Evolutionary conservation across 2,888 invertebrate genomes (phyloP).

Genomic region (Napeogenes sylphis): DNA sequence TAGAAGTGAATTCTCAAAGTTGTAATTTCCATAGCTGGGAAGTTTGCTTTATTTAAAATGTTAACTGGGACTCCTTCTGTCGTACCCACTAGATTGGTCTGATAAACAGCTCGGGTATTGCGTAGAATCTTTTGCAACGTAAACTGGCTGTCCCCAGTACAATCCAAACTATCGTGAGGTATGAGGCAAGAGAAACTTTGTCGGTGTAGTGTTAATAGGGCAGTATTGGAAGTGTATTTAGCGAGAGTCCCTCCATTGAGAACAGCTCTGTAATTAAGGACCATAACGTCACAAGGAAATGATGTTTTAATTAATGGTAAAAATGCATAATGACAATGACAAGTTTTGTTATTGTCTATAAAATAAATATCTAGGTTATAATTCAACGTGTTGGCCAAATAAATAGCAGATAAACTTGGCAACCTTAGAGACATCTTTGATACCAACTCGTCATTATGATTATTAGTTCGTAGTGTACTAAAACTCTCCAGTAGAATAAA

Average conservation of each 20-base stretch:
- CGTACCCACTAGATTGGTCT: conserved; percentile 64
- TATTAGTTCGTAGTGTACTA: conserved; percentile 20
- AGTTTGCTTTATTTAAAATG: conserved; percentile 46
- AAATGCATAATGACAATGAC: conserved; percentile 50
- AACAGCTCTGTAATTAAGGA: conserved; percentile 56
- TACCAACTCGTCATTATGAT: conserved; percentile 20
- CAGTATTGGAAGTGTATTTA: conserved; percentile 41
- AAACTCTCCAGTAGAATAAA: conserved; percentile 60
- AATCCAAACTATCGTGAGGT: conserved; percentile 38
- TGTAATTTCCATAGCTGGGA: conserved; percentile 59
- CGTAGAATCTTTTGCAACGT: conserved; percentile 51
- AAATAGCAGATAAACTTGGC: conserved; percentile 54
- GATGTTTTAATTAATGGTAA: conserved; percentile 56
- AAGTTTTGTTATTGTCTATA: conserved; percentile 45
- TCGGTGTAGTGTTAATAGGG: conserved; percentile 55
- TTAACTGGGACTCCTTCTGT: conserved; percentile 45
- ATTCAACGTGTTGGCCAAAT: conserved; percentile 49
- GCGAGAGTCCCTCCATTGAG: conserved; percentile 36
- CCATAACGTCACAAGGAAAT: conserved; percentile 60
- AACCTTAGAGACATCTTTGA: conserved; percentile 37
- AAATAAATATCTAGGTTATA: conserved; percentile 54
- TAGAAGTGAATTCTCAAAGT: conserved; percentile 54
- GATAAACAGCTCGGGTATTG: conserved; percentile 47
- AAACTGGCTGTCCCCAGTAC: conserved; percentile 48
- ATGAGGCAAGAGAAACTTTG: conserved; percentile 55